Conservation (phyloP, 2,113 vertebrate species). For the pig (Sus scrofa) region T2T-Sscrofa CM000823.6:49383501-49384000, state of each 20-base stretch:
- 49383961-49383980: background rate
- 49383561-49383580: conserved; percentile 83
- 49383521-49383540: conserved; percentile 69
- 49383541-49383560: conserved; percentile 75
- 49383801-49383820: conserved; percentile 1
- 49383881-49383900: background rate
- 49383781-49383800: conserved; percentile 39
- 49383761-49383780: background rate
- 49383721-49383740: background rate
- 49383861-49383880: conserved; percentile 4
- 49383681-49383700: background rate
- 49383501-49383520: conserved; percentile 83
- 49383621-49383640: conserved; percentile 85
- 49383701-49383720: background rate
- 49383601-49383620: conserved; percentile 86
- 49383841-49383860: background rate
- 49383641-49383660: conserved; percentile 75
- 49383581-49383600: conserved; percentile 86
- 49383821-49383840: background rate
- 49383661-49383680: conserved; percentile 60
- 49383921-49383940: background rate
- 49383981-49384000: background rate
- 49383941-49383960: background rate
- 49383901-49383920: background rate
- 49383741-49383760: conserved; percentile 42